phyloP scores from a whole-genome alignment of 2,797 vertebrate species.

The Muscicapa striata region DNA sequence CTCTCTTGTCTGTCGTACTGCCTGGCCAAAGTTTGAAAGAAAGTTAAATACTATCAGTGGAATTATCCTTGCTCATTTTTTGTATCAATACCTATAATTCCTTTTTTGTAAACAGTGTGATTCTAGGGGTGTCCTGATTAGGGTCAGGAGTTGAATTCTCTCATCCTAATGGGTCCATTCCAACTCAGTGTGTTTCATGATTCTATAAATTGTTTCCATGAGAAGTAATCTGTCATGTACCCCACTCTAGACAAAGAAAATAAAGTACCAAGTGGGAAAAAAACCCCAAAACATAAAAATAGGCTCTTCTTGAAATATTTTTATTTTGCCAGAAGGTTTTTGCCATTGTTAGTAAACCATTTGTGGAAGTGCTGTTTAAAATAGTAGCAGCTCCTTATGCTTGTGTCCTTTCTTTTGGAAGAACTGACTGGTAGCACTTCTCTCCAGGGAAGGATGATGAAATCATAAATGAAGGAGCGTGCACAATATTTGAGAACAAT shows the following conservation, averaged over 20 bases:
- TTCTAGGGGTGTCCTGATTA: neutral
- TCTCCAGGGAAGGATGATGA: neutral
- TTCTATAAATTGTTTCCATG: neutral
- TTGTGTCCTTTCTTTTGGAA: conserved; percentile 2
- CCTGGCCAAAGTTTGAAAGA: neutral
- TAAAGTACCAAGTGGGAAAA: neutral
- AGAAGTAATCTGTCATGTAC: neutral
- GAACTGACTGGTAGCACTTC: neutral
- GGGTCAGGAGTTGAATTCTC: neutral
- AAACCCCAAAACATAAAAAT: neutral
- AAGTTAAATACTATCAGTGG: neutral
- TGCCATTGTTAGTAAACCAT: neutral
- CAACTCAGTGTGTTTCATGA: neutral
- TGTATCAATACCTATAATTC: neutral
- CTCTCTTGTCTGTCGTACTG: neutral
- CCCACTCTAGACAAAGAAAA: neutral
- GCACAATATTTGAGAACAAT: neutral
- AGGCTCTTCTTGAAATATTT: neutral
- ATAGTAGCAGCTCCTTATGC: conserved; percentile 28
- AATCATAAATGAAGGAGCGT: neutral
- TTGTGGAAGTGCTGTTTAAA: conserved; percentile 34
- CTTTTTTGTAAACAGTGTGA: neutral
- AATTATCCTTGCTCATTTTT: neutral
- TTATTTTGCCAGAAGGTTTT: conserved; percentile 12
- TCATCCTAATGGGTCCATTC: neutral